Base-by-base conservation (phyloP, 2,113 vertebrate genomes). In the Entelurus aequoreus region DNA sequence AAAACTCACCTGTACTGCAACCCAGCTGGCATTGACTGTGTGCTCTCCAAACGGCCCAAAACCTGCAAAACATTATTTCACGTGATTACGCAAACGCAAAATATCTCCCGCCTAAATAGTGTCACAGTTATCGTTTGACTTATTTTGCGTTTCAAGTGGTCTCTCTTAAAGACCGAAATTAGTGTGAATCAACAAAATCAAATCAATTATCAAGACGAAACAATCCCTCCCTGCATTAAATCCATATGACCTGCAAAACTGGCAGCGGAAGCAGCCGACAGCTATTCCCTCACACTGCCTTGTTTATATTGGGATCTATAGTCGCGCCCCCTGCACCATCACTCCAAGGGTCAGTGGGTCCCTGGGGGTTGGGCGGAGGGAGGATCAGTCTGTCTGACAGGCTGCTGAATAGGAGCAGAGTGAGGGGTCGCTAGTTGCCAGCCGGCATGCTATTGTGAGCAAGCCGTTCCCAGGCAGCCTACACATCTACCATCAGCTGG, bases 1-100 rank as follows among this genome's bases (percentile, higher is more conserved):
- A 9, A 36, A 55, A 73, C 66, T 54, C 78, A 92, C 90, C 88
- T 90, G 88, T 42, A 92, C 90, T 53, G 90, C 90, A 36, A 88
- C 88, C 90, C 90, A 92, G 81, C 90, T 92, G 65, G 90, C 80
- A 9, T 92, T 92, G n/a, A 89, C 84, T 0, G 83, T 74, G 54
- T 92, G 89, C 60, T 89, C 89, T 69, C 90, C 90, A 75, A 92
- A 92, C 44, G 90, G 90, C 53, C 82, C 89, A 37, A 91, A 91
- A 78, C 90, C 90, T 91, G 62, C 4, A 81, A 53, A 66, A 76
- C 73, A 71, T 21, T 42, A 56, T 8, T 46, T 57, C 11, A 57
- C 4, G 42, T 46, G 42, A 46, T 4, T 44, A 11, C 5, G 19
- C 42, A 19, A 21, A 44, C 15, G 8, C 11, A 54, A 54, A 54